Evolutionary conservation across 2,113 vertebrate genomes (phyloP).

Genomic region (Microcebus griseorufus): DNA sequence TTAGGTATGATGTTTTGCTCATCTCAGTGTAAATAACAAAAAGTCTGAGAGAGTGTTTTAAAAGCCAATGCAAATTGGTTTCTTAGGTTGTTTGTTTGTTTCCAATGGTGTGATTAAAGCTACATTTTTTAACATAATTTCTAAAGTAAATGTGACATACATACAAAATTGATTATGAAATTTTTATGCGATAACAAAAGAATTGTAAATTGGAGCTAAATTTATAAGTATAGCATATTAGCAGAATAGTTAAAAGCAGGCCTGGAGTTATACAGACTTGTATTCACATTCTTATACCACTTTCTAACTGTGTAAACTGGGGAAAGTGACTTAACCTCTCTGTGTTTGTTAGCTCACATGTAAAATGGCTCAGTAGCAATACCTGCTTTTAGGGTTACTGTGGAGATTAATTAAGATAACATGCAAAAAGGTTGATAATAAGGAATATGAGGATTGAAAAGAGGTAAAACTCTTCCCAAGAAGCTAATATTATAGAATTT

Average conservation of each 20-base stretch:
- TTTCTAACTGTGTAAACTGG: not conserved
- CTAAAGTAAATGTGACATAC: not conserved
- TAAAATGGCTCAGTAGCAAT: not conserved
- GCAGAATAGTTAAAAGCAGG: not conserved
- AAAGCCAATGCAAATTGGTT: not conserved
- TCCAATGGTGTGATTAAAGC: not conserved
- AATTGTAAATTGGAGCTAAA: not conserved
- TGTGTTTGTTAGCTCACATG: not conserved
- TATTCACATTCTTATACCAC: not conserved
- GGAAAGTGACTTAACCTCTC: not conserved
- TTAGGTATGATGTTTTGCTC: slow-evolving; percentile 1
- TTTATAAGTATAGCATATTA: not conserved
- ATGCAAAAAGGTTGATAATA: not conserved
- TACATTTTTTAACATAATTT: not conserved
- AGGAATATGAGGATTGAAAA: not conserved
- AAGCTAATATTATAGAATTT: not conserved
- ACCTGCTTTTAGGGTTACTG: not conserved
- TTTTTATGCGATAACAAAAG: not conserved
- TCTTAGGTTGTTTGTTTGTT: not conserved
- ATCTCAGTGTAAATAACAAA: not conserved
- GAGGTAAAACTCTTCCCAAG: not conserved
- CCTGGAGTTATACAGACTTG: not conserved
- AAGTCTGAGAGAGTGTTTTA: not conserved
- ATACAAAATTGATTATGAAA: not conserved
- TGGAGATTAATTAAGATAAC: not conserved